phyloP scores from a whole-genome alignment of 2,797 vertebrate species.

The Cuculus canorus region DNA sequence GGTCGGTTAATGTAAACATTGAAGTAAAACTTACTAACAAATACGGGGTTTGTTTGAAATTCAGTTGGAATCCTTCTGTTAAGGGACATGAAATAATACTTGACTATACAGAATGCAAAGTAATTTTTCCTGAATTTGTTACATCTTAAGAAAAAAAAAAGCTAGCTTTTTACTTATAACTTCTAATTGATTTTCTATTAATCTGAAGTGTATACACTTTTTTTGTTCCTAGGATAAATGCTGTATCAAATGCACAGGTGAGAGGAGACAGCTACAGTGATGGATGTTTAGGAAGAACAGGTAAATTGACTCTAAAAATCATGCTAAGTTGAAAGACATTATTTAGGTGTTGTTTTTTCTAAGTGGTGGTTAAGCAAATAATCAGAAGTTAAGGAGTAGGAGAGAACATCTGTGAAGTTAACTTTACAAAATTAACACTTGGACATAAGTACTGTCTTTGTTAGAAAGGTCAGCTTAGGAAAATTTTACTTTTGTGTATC shows the following conservation, averaged over 20 bases:
- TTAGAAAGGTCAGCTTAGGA: background rate
- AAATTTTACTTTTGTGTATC: background rate
- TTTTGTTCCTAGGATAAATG: conserved; percentile 86
- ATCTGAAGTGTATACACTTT: background rate
- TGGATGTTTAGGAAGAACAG: conserved; percentile 89
- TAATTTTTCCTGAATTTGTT: background rate
- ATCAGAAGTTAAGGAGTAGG: background rate
- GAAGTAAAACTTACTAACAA: background rate
- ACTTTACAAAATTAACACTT: background rate
- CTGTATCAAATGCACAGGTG: conserved; percentile 93
- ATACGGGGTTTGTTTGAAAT: background rate
- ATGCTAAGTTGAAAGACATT: background rate
- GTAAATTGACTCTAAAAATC: conserved; percentile 65
- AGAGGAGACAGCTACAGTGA: conserved; percentile 90
- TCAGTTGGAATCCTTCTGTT: background rate
- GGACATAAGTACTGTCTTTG: background rate
- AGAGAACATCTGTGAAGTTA: background rate
- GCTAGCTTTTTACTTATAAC: background rate
- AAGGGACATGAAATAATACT: background rate
- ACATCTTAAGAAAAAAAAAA: background rate
- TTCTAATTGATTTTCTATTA: background rate
- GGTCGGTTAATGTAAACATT: background rate
- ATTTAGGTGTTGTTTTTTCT: background rate
- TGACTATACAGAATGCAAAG: background rate
- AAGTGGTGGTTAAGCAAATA: background rate